A percentile compares a stretch with the other conserved stretches of the same genome.
These are phyloP conservation scores for Drosophila subsilvestris DNA, from an alignment of 2,888 invertebrate species.

Conservation along the genomic window DNA sequence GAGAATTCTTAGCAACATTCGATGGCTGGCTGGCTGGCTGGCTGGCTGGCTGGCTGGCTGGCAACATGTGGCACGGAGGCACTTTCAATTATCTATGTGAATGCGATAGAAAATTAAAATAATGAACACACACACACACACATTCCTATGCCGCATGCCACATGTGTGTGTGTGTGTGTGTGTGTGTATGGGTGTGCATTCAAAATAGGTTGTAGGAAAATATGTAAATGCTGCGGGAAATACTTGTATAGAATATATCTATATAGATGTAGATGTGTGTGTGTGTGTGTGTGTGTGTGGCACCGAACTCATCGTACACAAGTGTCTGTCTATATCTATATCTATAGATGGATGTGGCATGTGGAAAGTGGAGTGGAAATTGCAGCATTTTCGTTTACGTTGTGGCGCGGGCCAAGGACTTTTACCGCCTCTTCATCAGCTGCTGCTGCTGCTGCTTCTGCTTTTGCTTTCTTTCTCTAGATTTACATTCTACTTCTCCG, in stretches of 20 bases:
- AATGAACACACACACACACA: slow-evolving; percentile 53
- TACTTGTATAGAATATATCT: slow-evolving; percentile 26
- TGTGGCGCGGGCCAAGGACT: slow-evolving; percentile 41
- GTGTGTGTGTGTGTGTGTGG: background rate
- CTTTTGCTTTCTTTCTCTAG: slow-evolving; percentile 11
- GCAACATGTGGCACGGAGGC: slow-evolving; percentile 59
- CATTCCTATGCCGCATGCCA: slow-evolving; percentile 14
- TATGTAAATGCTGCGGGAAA: slow-evolving; percentile 57
- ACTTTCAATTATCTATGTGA: slow-evolving; percentile 58
- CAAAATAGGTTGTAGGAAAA: slow-evolving; percentile 44
- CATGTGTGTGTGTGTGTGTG: slow-evolving; percentile 6
- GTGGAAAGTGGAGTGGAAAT: slow-evolving; percentile 37
- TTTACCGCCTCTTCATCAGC: slow-evolving; percentile 23
- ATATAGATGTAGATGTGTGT: background rate
- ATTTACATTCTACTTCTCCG: background rate
- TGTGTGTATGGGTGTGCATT: slow-evolving; percentile 27
- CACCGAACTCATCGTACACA: background rate
- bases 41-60: slow-evolving; percentile 10
- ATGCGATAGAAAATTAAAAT: slow-evolving; percentile 67
- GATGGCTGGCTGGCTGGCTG: background rate
- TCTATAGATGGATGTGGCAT: slow-evolving; percentile 36
- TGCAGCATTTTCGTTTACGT: slow-evolving; percentile 42
- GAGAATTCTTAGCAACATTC: slow-evolving; percentile 48
- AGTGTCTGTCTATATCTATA: slow-evolving; percentile 5
- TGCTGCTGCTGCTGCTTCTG: slow-evolving; percentile 7